A percentile compares a stretch with the other conserved stretches of the same genome.
Conservation (phyloP, 1,140 invertebrate genomes). For the Leptinotarsa undecemlineata region DNA sequence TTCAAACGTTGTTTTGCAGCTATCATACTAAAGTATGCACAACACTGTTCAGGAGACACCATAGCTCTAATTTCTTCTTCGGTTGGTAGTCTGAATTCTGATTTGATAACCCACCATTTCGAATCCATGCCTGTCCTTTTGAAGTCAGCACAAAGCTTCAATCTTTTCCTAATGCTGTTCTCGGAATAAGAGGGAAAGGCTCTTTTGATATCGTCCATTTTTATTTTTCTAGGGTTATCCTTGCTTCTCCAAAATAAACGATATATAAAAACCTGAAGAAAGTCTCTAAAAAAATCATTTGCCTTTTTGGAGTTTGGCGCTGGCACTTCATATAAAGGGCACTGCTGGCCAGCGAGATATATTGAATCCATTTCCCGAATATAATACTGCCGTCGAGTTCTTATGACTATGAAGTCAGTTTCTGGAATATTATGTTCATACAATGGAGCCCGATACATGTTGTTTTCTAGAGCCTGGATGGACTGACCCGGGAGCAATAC, state of each 20-base stretch:
- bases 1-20: constrained; percentile 94
- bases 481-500: constrained; percentile 89
- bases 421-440: constrained; percentile 82
- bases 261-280: constrained; percentile 91
- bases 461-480: constrained; percentile 95
- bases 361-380: constrained; percentile 88
- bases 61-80: constrained; percentile 98
- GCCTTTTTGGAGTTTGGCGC: constrained; percentile 98
- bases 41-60: constrained; percentile 98
- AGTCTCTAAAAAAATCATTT: constrained; percentile 97
- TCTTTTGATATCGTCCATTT: constrained; percentile 98
- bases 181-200: constrained; percentile 97
- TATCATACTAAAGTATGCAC: constrained; percentile 97
- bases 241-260: constrained; percentile 96
- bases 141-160: constrained; percentile 98
- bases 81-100: constrained; percentile 93
- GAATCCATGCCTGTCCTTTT: constrained; percentile 91
- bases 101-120: constrained; percentile 97
- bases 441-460: constrained; percentile 93
- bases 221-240: constrained; percentile 88
- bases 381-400: constrained; percentile 86
- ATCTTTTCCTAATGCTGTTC: constrained; percentile 93
- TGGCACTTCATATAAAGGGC: constrained; percentile 97
- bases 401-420: constrained; percentile 94
- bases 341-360: constrained; percentile 94